These are phyloP conservation scores for Epiblema foenella DNA, from an alignment of 2,888 invertebrate genomes.

Conservation along the genomic window DNA sequence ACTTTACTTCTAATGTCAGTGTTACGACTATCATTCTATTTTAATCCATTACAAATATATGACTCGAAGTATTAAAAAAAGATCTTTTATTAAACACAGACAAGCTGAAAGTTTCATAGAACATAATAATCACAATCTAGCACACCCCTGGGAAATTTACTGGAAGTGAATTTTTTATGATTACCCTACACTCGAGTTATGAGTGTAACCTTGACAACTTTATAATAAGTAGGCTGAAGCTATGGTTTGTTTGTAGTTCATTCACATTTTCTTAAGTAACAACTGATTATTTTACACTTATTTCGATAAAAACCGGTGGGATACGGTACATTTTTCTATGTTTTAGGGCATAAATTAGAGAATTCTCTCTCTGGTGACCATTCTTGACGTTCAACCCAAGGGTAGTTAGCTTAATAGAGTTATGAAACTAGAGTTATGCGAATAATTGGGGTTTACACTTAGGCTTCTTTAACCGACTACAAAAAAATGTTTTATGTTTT, in stretches of 20 bases:
- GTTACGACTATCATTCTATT: background rate
- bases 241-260: background rate
- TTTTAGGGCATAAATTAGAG: no score
- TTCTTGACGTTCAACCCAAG: no score
- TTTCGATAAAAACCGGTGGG: no score
- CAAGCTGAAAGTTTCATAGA: conserved; percentile 37
- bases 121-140: conserved; percentile 39
- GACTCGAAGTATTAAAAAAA: background rate
- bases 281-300: no score
- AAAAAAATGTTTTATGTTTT: no score
- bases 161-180: conserved; percentile 39
- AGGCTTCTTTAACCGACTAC: no score
- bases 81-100: conserved; percentile 30
- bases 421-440: no score
- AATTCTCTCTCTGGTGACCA: no score
- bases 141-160: conserved; percentile 39
- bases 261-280: no score
- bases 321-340: no score
- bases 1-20: background rate
- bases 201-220: conserved; percentile 39
- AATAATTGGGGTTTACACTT: no score
- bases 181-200: conserved; percentile 31
- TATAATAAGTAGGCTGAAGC: conserved; percentile 12
- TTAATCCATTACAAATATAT: background rate
- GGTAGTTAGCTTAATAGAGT: no score